Conservation (phyloP, 37 sponge, comb jelly and placozoan species). For the Mnemiopsis leidyi region DNA sequence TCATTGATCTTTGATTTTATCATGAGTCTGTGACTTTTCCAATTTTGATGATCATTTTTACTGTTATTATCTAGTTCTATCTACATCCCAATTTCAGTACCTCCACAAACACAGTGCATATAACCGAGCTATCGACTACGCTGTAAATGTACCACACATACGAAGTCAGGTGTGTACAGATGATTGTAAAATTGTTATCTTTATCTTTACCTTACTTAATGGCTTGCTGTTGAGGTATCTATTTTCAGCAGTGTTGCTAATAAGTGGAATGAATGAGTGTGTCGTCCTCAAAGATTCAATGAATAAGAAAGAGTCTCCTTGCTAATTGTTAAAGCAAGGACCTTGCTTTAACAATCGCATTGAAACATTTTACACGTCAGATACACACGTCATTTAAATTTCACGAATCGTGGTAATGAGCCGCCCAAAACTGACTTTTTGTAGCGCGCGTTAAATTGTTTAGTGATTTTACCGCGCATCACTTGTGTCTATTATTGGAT, state of each 20-base stretch:
- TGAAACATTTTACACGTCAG: neutral
- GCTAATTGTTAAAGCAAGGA: too few species aligned
- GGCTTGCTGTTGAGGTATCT: too few species aligned
- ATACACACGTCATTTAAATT: neutral
- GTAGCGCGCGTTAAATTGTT: neutral
- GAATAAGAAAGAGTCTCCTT: too few species aligned
- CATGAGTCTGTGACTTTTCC: too few species aligned
- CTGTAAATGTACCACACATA: neutral
- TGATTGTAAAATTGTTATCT: too few species aligned
- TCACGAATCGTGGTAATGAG: neutral
- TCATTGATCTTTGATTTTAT: too few species aligned
- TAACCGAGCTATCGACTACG: slow-evolving; percentile 59
- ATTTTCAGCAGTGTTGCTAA: too few species aligned
- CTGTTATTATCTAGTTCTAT: neutral
- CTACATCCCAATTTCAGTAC: neutral
- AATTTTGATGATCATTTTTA: too few species aligned
- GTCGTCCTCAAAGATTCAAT: too few species aligned
- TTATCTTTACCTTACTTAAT: too few species aligned
- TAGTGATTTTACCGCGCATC: neutral
- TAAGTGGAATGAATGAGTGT: too few species aligned
- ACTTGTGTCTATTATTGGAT: neutral
- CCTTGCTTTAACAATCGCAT: too few species aligned
- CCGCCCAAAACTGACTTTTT: neutral
- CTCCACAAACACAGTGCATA: slow-evolving; percentile 46
- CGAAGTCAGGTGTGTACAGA: slow-evolving; percentile 8